Conservation (phyloP, 2,113 vertebrate genomes). For the Cinclus cinclus region DNA sequence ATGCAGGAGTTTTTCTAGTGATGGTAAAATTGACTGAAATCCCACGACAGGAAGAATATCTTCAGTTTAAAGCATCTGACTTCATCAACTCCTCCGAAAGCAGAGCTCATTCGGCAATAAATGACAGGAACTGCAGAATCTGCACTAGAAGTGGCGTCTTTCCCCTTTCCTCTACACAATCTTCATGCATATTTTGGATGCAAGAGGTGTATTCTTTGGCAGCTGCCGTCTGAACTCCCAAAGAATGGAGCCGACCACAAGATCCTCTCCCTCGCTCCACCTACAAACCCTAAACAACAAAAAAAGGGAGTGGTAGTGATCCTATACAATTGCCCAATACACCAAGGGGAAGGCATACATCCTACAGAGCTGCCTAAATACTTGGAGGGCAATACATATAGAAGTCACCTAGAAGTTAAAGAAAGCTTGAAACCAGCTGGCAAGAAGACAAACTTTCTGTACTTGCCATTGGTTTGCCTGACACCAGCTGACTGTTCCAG, state of each 20-base stretch:
- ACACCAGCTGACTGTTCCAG: constrained; percentile 52
- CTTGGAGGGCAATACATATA: not conserved
- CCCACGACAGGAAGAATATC: not conserved
- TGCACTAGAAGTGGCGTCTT: not conserved
- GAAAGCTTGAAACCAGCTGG: not conserved
- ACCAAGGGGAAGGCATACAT: not conserved
- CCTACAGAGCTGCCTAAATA: not conserved
- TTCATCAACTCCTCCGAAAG: not conserved
- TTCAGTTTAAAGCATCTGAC: not conserved
- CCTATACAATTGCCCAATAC: rapidly evolving
- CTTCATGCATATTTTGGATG: not conserved
- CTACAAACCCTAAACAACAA: not conserved
- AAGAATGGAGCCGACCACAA: not conserved
- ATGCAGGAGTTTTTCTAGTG: not conserved
- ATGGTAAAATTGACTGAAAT: not conserved
- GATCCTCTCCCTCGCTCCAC: not conserved
- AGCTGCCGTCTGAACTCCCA: not conserved
- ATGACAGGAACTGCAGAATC: not conserved
- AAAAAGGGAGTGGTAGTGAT: not conserved
- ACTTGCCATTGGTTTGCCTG: constrained; percentile 21
- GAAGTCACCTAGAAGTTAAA: not conserved
- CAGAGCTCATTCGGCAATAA: not conserved
- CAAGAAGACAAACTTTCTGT: not conserved
- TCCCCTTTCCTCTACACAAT: not conserved
- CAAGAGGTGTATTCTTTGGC: constrained; percentile 23